Conservation (phyloP, 1,140 invertebrate species). For the Choristoneura fumiferana region DNA sequence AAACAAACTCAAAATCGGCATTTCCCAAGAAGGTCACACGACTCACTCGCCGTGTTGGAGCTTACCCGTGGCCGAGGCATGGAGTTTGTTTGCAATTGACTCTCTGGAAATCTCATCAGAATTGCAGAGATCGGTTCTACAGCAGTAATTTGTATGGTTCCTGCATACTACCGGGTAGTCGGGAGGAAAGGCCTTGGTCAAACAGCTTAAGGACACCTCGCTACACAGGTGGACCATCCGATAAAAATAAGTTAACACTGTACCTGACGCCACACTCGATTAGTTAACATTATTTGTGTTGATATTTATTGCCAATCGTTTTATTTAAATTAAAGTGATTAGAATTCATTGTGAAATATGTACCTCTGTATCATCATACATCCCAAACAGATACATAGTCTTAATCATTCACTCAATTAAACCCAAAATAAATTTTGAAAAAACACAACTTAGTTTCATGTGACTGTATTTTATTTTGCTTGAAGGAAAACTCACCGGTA, state of each 20-base stretch:
- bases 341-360: too few species aligned
- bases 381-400: too few species aligned
- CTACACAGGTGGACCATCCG: constrained; percentile 63
- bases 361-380: too few species aligned
- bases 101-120: constrained; percentile 55
- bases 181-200: constrained; percentile 59
- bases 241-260: constrained; percentile 56
- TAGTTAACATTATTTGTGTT: constrained; percentile 22
- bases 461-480: constrained; percentile 7
- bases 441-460: constrained; percentile 5
- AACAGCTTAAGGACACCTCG: constrained; percentile 65
- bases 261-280: constrained; percentile 29
- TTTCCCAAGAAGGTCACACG: constrained; percentile 57
- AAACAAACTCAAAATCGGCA: constrained; percentile 70
- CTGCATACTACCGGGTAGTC: constrained; percentile 60
- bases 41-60: constrained; percentile 46
- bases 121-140: constrained; percentile 69
- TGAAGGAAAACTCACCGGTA: constrained; percentile 83
- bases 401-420: too few species aligned
- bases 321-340: constrained; percentile 23
- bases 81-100: constrained; percentile 46
- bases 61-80: constrained; percentile 62
- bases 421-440: constrained; percentile 2
- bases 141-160: constrained; percentile 61
- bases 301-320: constrained; percentile 31